Evolutionary conservation across 2,797 vertebrate genomes (phyloP), one percentile per base, ranked within the genome.

Genomic region (Halcyon smyrnensis): DNA sequence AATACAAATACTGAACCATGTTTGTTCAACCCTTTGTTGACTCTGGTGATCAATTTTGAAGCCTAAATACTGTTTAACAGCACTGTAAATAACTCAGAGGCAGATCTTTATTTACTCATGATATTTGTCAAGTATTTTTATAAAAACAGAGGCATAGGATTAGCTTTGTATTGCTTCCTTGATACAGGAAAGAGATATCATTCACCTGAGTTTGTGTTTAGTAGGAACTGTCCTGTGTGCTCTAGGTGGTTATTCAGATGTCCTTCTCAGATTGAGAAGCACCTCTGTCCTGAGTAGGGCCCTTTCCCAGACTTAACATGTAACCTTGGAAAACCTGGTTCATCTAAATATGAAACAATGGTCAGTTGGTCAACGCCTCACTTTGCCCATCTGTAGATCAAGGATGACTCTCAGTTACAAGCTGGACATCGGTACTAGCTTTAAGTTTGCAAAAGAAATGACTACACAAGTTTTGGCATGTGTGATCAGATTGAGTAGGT

Each of bases 1-100:
- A 96, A 95, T 94, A 93, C 94, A 97, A 97, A 96, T 93, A 96
- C 83, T 95, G 67, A 37, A 41, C 77, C 64, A 16, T 93, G 94
- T 96, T 96, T 96, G 83, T 95, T 95, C 94, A 96, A 79, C 56
- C 18, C 83, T 83, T 69, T 92, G 89, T 96, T 96, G 87, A 96
- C 91, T 95, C 77, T 94, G 54, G 87, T 94, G 91, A 93, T 94
- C 95, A 95, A 82, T 96, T 95, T 90, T 90, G 85, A 92, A 97
- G 67, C 63, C 89, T 95, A 69, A 95, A 95, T 94, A 82, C 77
- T 15, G 36, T 77, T 90, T 96, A 96, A 96, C 85, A 95, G 74
- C 85, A 82, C 83, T 91, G 91, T 93, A 93, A 96, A 95, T 91
- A 96, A 76, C 59, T 81, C 79, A 34, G 69, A 94, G 91, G 73